Evolutionary conservation across 2,888 invertebrate genomes (phyloP), one percentile per base, ranked within the genome.

Genomic region (Ennomos quercinarius): DNA sequence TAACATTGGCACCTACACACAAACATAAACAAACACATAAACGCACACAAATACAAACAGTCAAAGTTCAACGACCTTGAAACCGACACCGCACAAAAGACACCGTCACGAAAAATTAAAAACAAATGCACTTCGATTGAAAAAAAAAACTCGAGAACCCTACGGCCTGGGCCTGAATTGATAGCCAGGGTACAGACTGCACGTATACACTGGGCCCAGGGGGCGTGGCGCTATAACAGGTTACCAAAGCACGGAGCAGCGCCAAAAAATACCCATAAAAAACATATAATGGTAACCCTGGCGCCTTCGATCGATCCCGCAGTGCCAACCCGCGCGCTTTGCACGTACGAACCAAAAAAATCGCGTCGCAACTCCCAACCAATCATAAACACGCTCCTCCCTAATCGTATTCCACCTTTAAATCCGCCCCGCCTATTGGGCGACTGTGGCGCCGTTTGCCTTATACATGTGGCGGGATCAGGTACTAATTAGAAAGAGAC

Each of bases 251-350:
- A 84, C 84, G 72, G 80, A 80, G 84, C 74, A 82, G 86, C 87
- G 87, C 89, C 91, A 90, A 92, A 92, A 91, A 91, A 90, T 91
- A 89, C 81, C 87, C 88, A 91, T 91, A 90, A 91, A 91, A 91
- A 89, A 91, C 87, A 89, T 84, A 86, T 92, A 91, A 92, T 92
- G 89, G 91, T 84, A 86, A 85, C 85, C 83, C 83, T 83, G 86
- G 83, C 83, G 83, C 82, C 83, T 68, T 78, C 89, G 86, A 92
- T 92, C 92, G 90, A 92, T 91, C 80, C 71, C 72, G 74, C 74
- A 72, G 83, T 87, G 80, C 91, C 92, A 92, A 91, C 91, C 90
- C 86, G 84, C 77, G 74, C 76, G 75, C 81, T 72, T 69, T 72
- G 80, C 89, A 88, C 88, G 89, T 88, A 85, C 83, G 71, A 74